Base-by-base conservation (phyloP, 2,888 invertebrate species). In the Pristionchus entomophagus region DNA sequence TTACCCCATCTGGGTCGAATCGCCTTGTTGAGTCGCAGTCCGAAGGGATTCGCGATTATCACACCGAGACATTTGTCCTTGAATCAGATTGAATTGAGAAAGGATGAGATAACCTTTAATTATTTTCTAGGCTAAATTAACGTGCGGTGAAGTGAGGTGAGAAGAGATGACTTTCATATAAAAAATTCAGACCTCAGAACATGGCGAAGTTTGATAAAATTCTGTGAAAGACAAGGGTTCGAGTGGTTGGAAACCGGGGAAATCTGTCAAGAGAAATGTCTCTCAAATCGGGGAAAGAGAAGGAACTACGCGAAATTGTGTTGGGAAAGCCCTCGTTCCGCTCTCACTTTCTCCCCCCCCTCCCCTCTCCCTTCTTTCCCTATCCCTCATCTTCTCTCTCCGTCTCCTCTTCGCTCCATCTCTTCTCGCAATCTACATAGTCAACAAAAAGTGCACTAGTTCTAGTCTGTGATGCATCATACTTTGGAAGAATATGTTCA, bases 11-110 rank as follows among this genome's bases (percentile, higher is more conserved):
- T 65, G 10, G 90, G 90, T 26, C 86, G 86, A 81, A 90, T 86
- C 49, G 88, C 88, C 53, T 85, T 85, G 62, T 90, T 89, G 29
- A 84, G 80, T 26, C 90, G 88, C 3, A 90, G 59, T n/a, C 91
- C 91, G 3, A 87, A 78, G 2, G 89, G 88, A 86, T 89, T 89
- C 62, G 89, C 73, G 51, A 89, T 84, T 10, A 91, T 86, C 6
- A 89, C 85, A 8, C 91, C 91, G 35, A 80, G 35, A 3, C 51
- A 51, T 80, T 22, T 49, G 53, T 51, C 49, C 80, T 80, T 80
- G 51, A 2, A 49, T 35, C n/a, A n/a, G n/a, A n/a, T n/a, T n/a
- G n/a, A n/a, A n/a, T n/a, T n/a, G n/a, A n/a, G n/a, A n/a, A n/a
- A n/a, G n/a, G n/a, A n/a, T n/a, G n/a, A n/a, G n/a, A n/a, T n/a